These are phyloP conservation scores for Drosophila kambysellisi DNA, from an alignment of 2,888 invertebrate genomes.

Conservation along the genomic window DNA sequence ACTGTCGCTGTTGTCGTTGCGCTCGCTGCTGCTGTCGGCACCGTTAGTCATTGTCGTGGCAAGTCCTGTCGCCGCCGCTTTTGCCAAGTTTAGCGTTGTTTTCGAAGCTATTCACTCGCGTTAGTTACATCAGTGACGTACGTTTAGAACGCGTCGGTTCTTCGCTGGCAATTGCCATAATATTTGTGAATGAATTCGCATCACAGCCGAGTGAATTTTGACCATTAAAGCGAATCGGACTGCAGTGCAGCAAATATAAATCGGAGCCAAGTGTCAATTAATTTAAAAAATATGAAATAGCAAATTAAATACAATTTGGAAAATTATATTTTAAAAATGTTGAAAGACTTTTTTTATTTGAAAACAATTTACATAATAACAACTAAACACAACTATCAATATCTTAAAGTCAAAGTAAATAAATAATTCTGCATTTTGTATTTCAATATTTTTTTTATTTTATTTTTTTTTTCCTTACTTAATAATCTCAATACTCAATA, in stretches of 20 bases:
- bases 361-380: not conserved
- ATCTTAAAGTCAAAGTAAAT: not conserved
- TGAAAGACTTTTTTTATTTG: not conserved
- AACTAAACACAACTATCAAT: not conserved
- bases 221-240: constrained; percentile 7
- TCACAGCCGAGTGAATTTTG: constrained; percentile 15
- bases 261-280: constrained; percentile 26
- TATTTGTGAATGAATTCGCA: constrained; percentile 56
- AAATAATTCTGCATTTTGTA: not conserved
- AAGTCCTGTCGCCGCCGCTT: constrained; percentile 48
- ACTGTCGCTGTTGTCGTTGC: constrained; percentile 48
- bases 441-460: not conserved
- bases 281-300: not conserved
- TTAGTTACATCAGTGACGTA: constrained; percentile 62
- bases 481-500: not conserved
- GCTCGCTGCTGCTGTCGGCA: constrained; percentile 35
- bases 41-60: constrained; percentile 43
- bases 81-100: constrained; percentile 38
- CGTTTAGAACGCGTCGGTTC: constrained; percentile 58
- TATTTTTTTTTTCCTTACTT: not conserved
- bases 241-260: constrained; percentile 6
- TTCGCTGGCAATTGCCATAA: constrained; percentile 40
- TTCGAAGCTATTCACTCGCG: constrained; percentile 43
- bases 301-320: not conserved
- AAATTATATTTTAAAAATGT: not conserved